Base-by-base conservation (phyloP, 1,140 invertebrate genomes). In the Musca vetustissima region DNA sequence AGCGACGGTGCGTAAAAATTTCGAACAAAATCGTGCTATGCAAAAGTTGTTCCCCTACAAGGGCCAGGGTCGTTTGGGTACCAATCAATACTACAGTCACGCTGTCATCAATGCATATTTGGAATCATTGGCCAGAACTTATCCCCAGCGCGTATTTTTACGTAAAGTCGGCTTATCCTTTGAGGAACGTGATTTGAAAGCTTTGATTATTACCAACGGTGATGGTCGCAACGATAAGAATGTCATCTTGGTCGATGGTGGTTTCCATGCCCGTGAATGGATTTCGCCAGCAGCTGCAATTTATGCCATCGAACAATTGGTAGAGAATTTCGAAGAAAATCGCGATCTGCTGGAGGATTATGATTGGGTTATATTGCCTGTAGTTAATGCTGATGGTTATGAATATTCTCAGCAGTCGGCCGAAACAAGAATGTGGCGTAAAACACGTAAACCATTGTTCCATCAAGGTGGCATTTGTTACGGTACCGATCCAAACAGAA, bases 231-330 rank as follows among this genome's bases (percentile, higher is more conserved):
- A 77, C 4, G 75, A 75, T 28, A 88, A 88, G 70, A 86, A 85
- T 13, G 77, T 87, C 0, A 83, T 87, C 55, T 78, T 88, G 2
- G 80, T 87, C 43, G 86, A 88, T 67, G 85, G 85, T 25, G 85
- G 83, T 14, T 83, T 87, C 25, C 90, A 92, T 82, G 89, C 89
- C 1, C 83, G 90, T 64, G 90, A 92, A 84, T 92, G 91, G 90
- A 87, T 91, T 43, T 85, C 89, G 0, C 86, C 89, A 4, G 87
- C 89, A 0, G 85, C 87, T 0, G 87, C 86, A 24, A 73, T 89
- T 0, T 91, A 88, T 79, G 85, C 90, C 11, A 87, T 90, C n/a
- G 77, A 88, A 69, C 84, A 89, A 74, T 75, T 90, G 25, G 85
- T 88, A 1, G 85, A 87, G 43, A 81, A 87, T n/a, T 76, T 87